Evolutionary conservation across 2,888 invertebrate species (phyloP), one percentile per base, ranked within the genome.

Genomic region (Candidula unifasciata): DNA sequence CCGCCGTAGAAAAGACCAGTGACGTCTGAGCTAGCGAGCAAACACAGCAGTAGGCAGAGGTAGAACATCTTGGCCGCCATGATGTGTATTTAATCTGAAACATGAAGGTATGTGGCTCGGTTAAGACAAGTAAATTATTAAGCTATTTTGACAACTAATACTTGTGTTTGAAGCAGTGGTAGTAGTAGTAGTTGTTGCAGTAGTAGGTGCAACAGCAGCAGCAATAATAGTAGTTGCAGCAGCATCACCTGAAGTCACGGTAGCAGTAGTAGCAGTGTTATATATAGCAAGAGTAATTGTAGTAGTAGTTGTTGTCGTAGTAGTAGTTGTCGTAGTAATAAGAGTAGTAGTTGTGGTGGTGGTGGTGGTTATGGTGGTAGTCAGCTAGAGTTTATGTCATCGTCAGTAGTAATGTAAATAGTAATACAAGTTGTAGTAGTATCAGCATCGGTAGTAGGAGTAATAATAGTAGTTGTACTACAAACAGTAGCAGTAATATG

Each of bases 161-260:
- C 27, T 80, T 18, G 68, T 44, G 33, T 35, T 66, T 35, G 64
- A 64, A 18, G 79, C 16, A 33, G 79, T 66, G 18, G 79, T 24
- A 33, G 79, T 79, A 64, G 64, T 64, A 64, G 79, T 79, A 33
- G 64, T 57, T 35, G 35, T 16, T 21, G 79, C 18, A 16, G 33
- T 64, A 33, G 66, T 33, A 64, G 66, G 8, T 21, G 79, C 33
- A 64, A 37, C 18, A 33, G 79, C 21, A 64, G 79, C 77, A 64
- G 52, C 77, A 79, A 66, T 77, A 60, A 64, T 82, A 64, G 78
- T 85, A 71, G 60, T 69, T 54, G 71, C 54, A 79, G 68, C 71
- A 76, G 66, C 18, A 33, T 64, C 33, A 64, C 35, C 18, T 21
- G 79, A 16, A 64, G 79, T 77, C 35, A 30, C 69, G 71, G 74